A percentile compares a stretch with the other conserved stretches of the same genome.
phyloP scores from a whole-genome alignment of 1,140 invertebrate species.

The Elymnias hypermnestra region DNA sequence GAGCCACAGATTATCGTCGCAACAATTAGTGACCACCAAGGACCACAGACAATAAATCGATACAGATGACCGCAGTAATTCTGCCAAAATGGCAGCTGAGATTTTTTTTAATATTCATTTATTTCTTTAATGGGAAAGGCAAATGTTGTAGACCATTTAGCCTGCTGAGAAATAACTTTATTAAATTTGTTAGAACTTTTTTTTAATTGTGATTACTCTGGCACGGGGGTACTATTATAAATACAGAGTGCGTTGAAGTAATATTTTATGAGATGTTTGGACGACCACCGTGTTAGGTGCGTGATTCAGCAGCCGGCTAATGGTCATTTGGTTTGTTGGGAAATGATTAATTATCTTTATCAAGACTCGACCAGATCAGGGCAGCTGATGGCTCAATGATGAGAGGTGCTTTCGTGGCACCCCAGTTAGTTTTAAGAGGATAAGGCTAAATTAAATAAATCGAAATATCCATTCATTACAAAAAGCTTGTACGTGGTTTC shows the following conservation, averaged over 20 bases:
- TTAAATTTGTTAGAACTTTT: no score
- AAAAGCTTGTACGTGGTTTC: no score
- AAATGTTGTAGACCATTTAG: no score
- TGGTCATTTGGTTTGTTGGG: constrained; percentile 58
- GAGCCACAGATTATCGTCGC: constrained; percentile 34
- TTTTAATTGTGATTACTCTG: no score
- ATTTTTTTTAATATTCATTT: constrained; percentile 23
- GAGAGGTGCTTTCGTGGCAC: constrained; percentile 33
- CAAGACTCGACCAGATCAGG: constrained; percentile 35
- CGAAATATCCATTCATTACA: no score
- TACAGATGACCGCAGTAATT: constrained; percentile 7
- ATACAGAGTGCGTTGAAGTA: neutral
- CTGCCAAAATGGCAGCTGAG: constrained; percentile 22
- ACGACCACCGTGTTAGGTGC: constrained; percentile 45
- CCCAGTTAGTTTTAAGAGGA: constrained; percentile 12
- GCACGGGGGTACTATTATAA: no score
- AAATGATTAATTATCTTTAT: constrained; percentile 70
- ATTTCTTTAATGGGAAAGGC: no score
- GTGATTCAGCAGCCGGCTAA: constrained; percentile 62
- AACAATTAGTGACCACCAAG: constrained; percentile 40
- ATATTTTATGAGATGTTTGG: constrained; percentile 20
- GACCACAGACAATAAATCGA: constrained; percentile 21
- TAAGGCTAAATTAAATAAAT: neutral
- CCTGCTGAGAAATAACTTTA: no score
- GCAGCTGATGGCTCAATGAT: constrained; percentile 59